Conservation (phyloP, 2,113 vertebrate species). For the Chinchilla lanigera region DNA sequence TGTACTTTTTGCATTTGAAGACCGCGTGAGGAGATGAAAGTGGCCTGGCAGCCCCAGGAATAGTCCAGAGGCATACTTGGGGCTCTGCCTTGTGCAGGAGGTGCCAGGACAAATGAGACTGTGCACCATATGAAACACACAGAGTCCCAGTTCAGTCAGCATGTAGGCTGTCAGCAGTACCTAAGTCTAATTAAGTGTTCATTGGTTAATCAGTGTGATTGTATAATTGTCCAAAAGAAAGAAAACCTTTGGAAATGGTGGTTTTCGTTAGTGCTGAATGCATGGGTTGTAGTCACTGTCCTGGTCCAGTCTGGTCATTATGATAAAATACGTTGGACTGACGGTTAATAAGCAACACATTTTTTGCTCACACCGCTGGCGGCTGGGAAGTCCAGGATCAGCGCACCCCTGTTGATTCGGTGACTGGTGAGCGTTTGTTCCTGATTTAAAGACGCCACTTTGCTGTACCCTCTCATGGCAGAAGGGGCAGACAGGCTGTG, state of each 20-base stretch:
- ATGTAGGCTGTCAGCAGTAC: neutral
- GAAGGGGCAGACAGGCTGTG: neutral
- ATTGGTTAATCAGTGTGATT: neutral
- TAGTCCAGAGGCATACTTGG: neutral
- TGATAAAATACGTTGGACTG: neutral
- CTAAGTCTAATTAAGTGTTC: neutral
- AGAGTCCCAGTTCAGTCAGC: neutral
- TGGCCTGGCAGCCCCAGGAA: neutral
- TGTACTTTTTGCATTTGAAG: neutral
- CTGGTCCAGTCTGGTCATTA: neutral
- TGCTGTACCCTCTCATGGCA: neutral
- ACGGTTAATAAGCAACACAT: neutral
- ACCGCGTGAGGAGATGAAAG: neutral
- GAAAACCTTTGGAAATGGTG: slow-evolving; percentile 25
- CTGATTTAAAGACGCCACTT: neutral
- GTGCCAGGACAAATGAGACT: neutral
- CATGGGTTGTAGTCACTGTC: neutral
- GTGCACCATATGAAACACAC: neutral
- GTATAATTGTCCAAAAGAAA: slow-evolving; percentile 4
- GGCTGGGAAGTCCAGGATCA: neutral
- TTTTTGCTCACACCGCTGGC: neutral
- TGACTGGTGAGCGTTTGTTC: neutral
- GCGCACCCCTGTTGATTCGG: neutral
- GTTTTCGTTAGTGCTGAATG: neutral
- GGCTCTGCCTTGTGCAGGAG: slow-evolving; percentile 10